Percentiles rank a stretch among this genome's conserved stretches.
Conservation (phyloP, 2,888 invertebrate species). For the Mesorhabditis sp. region DNA sequence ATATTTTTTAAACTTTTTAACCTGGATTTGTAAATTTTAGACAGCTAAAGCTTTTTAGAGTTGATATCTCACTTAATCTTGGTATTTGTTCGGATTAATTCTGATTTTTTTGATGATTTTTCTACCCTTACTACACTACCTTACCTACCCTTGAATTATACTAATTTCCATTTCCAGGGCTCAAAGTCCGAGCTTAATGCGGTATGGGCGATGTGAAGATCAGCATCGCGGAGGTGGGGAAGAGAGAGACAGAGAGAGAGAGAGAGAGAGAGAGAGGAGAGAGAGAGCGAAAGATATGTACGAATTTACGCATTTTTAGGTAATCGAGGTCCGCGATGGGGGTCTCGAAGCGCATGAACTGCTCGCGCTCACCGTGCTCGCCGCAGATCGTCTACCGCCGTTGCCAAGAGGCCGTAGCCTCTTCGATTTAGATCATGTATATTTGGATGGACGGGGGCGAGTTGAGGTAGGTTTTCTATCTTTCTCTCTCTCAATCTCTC, state of each 20-base stretch:
- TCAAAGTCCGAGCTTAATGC: background rate
- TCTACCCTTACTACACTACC: background rate
- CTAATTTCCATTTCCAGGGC: background rate
- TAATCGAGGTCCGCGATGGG: slow-evolving; percentile 32
- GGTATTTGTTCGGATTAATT: background rate
- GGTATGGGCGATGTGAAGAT: slow-evolving; percentile 2
- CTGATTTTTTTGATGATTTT: background rate
- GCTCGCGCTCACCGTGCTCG: slow-evolving; percentile 33
- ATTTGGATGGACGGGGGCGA: slow-evolving; percentile 35
- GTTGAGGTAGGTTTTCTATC: slow-evolving; percentile 30
- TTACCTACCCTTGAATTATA: background rate
- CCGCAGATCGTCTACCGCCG: slow-evolving; percentile 30
- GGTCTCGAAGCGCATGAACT: slow-evolving; percentile 36
- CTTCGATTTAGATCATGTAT: slow-evolving; percentile 45
- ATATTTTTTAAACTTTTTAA: background rate
- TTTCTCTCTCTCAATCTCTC: too few relatives aligned
- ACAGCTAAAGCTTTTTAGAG: background rate
- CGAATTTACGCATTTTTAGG: background rate
- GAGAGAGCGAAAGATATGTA: background rate
- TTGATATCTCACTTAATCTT: background rate
- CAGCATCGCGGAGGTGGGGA: background rate
- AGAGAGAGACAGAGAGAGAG: background rate
- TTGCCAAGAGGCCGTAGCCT: slow-evolving; percentile 34
- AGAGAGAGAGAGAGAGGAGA: background rate
- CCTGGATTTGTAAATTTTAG: background rate